Conservation (phyloP, 2,888 invertebrate species). For the Drosophila mercatorum region DNA sequence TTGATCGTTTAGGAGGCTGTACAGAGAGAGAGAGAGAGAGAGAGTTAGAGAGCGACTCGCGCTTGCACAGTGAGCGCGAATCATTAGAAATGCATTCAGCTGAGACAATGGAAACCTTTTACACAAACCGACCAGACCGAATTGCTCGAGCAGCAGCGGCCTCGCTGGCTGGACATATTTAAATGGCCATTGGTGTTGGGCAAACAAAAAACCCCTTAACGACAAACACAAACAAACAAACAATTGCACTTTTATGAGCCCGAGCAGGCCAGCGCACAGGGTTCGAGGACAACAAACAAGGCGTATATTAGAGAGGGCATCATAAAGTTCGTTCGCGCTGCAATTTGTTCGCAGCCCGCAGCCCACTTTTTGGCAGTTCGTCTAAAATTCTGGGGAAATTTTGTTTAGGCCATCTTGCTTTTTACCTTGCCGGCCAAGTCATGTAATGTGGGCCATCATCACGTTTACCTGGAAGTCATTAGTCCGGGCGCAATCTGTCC, state of each 20-base stretch:
- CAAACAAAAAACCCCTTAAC: constrained; percentile 80
- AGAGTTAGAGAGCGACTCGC: not conserved
- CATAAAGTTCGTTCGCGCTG: constrained; percentile 74
- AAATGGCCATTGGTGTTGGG: constrained; percentile 28
- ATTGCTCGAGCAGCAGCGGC: constrained; percentile 38
- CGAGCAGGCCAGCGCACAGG: constrained; percentile 5
- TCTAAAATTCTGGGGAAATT: constrained; percentile 57
- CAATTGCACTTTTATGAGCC: constrained; percentile 54
- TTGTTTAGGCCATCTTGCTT: constrained; percentile 43
- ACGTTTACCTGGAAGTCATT: constrained; percentile 79
- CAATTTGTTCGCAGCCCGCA: constrained; percentile 59
- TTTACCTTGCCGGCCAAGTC: constrained; percentile 49
- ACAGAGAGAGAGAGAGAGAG: constrained; percentile 7
- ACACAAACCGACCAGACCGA: constrained; percentile 41
- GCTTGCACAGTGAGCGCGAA: constrained; percentile 41
- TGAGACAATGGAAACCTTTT: constrained; percentile 53
- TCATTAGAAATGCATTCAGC: constrained; percentile 68
- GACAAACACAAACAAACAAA: constrained; percentile 68
- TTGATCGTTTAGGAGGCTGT: constrained; percentile 51
- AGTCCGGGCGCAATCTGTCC: constrained; percentile 41
- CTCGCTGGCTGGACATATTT: constrained; percentile 24
- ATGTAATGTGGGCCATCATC: constrained; percentile 58
- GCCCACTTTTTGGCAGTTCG: constrained; percentile 52
- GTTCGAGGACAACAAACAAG: constrained; percentile 63
- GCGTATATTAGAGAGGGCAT: constrained; percentile 33